Percentiles rank a stretch among this genome's conserved stretches.
Conservation (phyloP, 2,888 invertebrate genomes). For the Parascotia fuliginaria region DNA sequence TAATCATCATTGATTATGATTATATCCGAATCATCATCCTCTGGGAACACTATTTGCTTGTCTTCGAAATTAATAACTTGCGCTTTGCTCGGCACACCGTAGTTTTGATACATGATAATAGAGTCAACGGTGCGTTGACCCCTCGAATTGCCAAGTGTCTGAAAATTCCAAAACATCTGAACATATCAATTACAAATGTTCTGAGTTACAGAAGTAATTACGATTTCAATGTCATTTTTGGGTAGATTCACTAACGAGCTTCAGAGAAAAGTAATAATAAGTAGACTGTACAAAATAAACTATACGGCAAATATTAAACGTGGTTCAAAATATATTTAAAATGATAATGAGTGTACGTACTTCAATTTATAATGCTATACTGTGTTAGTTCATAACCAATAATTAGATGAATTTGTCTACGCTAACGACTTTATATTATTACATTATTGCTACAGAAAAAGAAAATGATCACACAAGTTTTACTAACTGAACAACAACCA, state of each 20-base stretch:
- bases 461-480: not conserved
- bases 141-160: slow-evolving; percentile 89
- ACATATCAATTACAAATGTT: slow-evolving; percentile 80
- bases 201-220: slow-evolving; percentile 18
- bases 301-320: too few relatives aligned
- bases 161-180: slow-evolving; percentile 94
- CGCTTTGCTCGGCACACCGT: slow-evolving; percentile 63
- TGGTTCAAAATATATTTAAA: too few relatives aligned
- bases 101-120: slow-evolving; percentile 74
- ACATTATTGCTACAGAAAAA: too few relatives aligned
- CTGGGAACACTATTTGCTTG: slow-evolving; percentile 74
- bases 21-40: slow-evolving; percentile 77
- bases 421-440: too few relatives aligned
- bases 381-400: too few relatives aligned
- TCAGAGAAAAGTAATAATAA: too few relatives aligned
- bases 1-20: slow-evolving; percentile 79
- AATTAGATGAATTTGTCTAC: too few relatives aligned
- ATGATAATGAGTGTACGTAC: too few relatives aligned
- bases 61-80: slow-evolving; percentile 70
- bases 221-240: not conserved
- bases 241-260: too few relatives aligned
- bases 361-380: too few relatives aligned
- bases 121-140: slow-evolving; percentile 88
- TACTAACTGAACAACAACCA: not conserved
- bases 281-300: too few relatives aligned